Percentiles rank a stretch among this genome's conserved stretches.
Evolutionary conservation across 2,797 vertebrate species (phyloP).

Genomic region (Amniataba percoides): DNA sequence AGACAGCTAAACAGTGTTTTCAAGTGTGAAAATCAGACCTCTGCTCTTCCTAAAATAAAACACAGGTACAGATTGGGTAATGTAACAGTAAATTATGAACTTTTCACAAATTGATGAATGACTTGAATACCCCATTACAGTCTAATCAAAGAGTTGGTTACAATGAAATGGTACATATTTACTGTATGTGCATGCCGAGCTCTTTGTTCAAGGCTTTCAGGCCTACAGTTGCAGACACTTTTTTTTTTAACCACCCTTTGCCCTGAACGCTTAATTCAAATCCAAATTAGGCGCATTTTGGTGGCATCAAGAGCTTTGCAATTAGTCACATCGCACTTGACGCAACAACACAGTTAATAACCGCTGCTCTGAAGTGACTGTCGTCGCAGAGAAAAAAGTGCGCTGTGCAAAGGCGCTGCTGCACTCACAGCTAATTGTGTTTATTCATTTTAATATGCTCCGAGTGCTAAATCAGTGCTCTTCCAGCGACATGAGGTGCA

Average conservation of each 20-base stretch:
- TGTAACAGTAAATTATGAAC: neutral
- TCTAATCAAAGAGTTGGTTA: slow-evolving; percentile 3
- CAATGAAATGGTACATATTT: neutral
- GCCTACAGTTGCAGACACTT: slow-evolving; percentile 14
- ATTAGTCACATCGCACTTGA: slow-evolving; percentile 81
- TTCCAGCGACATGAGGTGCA: slow-evolving; percentile 77
- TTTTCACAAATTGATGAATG: neutral
- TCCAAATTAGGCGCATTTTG: slow-evolving; percentile 77
- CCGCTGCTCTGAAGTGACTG: slow-evolving; percentile 74
- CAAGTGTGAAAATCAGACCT: neutral
- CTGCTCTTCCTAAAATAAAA: neutral
- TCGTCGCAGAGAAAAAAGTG: slow-evolving; percentile 66
- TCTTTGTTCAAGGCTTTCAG: slow-evolving; percentile 27
- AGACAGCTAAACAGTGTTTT: slow-evolving; percentile 1
- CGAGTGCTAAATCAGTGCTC: slow-evolving; percentile 85
- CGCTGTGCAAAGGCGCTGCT: slow-evolving; percentile 64
- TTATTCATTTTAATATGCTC: slow-evolving; percentile 88
- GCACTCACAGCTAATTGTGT: slow-evolving; percentile 84
- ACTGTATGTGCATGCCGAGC: neutral
- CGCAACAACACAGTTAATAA: slow-evolving; percentile 74
- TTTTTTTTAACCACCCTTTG: slow-evolving; percentile 24
- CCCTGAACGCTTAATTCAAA: slow-evolving; percentile 64
- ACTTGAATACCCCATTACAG: neutral
- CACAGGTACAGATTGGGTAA: neutral
- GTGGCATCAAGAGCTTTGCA: slow-evolving; percentile 75